Percentiles rank a stretch among this genome's conserved stretches.
Evolutionary conservation across 2,113 vertebrate species (phyloP).

Genomic region (Microtus oregoni): DNA sequence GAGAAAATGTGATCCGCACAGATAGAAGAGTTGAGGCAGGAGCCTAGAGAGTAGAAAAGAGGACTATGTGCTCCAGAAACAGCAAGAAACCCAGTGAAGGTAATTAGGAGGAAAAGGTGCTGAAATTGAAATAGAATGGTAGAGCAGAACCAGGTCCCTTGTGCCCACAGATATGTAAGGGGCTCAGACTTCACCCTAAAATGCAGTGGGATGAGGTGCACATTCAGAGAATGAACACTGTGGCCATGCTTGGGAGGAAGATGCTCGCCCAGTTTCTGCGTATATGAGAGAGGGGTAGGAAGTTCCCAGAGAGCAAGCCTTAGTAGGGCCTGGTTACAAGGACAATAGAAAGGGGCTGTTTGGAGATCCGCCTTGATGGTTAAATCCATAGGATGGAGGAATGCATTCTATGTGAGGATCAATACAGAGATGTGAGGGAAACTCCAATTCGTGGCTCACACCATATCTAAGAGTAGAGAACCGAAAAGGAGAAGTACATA

Average conservation of each 20-base stretch:
- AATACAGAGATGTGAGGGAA: background rate
- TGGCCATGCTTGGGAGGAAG: background rate
- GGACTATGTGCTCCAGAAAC: background rate
- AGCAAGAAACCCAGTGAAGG: background rate
- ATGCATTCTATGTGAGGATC: background rate
- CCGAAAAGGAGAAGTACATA: background rate
- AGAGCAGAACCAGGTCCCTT: background rate
- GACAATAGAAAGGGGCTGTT: background rate
- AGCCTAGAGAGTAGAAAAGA: background rate
- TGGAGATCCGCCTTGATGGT: background rate
- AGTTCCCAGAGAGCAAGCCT: background rate
- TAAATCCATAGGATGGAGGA: background rate
- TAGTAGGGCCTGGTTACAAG: background rate
- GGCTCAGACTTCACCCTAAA: background rate
- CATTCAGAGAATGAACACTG: background rate
- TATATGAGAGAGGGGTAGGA: too few relatives aligned
- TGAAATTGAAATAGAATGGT: background rate
- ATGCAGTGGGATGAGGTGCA: too few relatives aligned
- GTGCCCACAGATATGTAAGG: background rate
- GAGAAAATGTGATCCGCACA: background rate
- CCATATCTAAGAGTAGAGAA: background rate
- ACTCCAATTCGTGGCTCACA: background rate
- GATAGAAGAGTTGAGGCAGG: background rate
- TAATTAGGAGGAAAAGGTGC: background rate
- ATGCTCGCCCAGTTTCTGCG: background rate